These are phyloP conservation scores for Epirrita christyi DNA, from an alignment of 2,888 invertebrate genomes.

Conservation along the genomic window DNA sequence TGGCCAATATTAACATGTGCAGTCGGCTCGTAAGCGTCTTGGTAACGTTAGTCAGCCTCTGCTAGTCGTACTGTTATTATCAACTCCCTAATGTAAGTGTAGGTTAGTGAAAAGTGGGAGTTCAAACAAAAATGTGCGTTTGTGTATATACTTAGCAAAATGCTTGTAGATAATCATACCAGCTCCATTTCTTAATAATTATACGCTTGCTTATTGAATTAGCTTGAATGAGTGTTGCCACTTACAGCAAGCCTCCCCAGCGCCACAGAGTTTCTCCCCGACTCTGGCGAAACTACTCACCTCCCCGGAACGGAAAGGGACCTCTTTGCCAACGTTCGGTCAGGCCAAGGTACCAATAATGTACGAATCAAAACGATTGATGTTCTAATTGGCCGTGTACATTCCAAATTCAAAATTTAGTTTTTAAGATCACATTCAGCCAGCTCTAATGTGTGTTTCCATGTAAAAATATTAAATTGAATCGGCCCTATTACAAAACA, in stretches of 20 bases:
- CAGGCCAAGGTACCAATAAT: slow-evolving; percentile 81
- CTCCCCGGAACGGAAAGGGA: slow-evolving; percentile 84
- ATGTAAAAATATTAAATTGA: background rate
- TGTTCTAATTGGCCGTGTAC: slow-evolving; percentile 80
- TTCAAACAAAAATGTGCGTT: slow-evolving; percentile 2
- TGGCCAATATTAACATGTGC: too few species aligned
- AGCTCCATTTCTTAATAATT: slow-evolving; percentile 32
- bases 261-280: slow-evolving; percentile 89
- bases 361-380: slow-evolving; percentile 71
- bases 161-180: slow-evolving; percentile 40
- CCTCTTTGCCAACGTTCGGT: slow-evolving; percentile 79
- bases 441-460: slow-evolving; percentile 18
- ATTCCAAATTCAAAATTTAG: slow-evolving; percentile 82
- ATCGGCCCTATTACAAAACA: too few species aligned
- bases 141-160: slow-evolving; percentile 3
- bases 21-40: too few species aligned
- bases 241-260: slow-evolving; percentile 81
- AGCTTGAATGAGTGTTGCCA: slow-evolving; percentile 83
- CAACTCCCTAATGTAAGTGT: too few species aligned
- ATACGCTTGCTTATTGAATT: slow-evolving; percentile 41
- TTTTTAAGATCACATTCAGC: slow-evolving; percentile 54
- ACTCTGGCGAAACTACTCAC: slow-evolving; percentile 92
- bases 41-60: too few species aligned
- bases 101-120: background rate
- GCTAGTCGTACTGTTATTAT: too few species aligned